A percentile compares a stretch with the other conserved stretches of the same genome.
Conservation (phyloP, 1,140 invertebrate species). For the Leptinotarsa texana region DNA sequence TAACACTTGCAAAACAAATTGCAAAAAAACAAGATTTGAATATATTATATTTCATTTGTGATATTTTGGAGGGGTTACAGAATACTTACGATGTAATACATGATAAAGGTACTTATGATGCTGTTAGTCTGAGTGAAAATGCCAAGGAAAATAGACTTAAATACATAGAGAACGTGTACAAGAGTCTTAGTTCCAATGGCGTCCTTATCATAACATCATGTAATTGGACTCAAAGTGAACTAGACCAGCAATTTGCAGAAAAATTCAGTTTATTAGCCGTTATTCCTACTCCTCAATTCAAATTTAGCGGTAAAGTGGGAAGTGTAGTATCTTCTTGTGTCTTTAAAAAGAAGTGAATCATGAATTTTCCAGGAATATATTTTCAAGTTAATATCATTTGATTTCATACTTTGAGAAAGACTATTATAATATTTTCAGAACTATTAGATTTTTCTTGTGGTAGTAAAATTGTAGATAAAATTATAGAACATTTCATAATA, state of each 20-base stretch:
- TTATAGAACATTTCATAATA: neutral
- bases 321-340: constrained; percentile 77
- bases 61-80: constrained; percentile 60
- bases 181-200: constrained; percentile 63
- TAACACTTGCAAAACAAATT: constrained; percentile 73
- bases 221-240: constrained; percentile 89
- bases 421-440: neutral
- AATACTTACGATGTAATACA: constrained; percentile 68
- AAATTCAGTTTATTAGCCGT: constrained; percentile 66
- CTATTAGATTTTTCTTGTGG: too few relatives aligned
- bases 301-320: constrained; percentile 83
- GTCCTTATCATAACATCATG: constrained; percentile 88
- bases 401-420: neutral
- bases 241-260: constrained; percentile 71
- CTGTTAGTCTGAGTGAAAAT: constrained; percentile 78
- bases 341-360: constrained; percentile 61
- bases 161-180: constrained; percentile 71
- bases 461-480: neutral
- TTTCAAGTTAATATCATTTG: neutral
- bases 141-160: constrained; percentile 63
- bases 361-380: neutral
- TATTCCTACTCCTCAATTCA: constrained; percentile 79
- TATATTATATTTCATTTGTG: constrained; percentile 64
- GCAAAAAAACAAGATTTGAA: constrained; percentile 60
- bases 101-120: constrained; percentile 95